A percentile compares a stretch with the other conserved stretches of the same genome.
phyloP scores from a whole-genome alignment of 2,888 invertebrate genomes.

The Tanaodytes sp. region DNA sequence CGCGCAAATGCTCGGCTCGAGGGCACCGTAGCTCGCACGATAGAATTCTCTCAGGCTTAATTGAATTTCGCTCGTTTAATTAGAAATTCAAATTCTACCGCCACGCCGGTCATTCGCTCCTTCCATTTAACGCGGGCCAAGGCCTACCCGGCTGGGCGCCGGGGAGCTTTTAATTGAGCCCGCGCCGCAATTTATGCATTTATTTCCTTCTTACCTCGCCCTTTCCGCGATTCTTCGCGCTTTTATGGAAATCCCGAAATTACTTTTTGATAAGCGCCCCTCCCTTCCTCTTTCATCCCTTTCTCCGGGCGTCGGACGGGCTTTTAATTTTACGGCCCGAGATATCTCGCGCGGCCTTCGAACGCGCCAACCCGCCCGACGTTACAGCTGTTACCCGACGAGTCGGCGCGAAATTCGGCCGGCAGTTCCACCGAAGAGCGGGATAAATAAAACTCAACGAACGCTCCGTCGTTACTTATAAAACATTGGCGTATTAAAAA shows the following conservation, averaged over 20 bases:
- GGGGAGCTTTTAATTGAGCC: slow-evolving; percentile 39
- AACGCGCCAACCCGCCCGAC: neutral
- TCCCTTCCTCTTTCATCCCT: neutral
- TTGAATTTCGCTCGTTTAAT: slow-evolving; percentile 68
- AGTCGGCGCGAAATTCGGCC: slow-evolving; percentile 4
- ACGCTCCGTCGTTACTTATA: slow-evolving; percentile 33
- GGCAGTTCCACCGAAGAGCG: too few species aligned
- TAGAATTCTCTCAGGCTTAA: slow-evolving; percentile 58
- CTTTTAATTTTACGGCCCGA: slow-evolving; percentile 19
- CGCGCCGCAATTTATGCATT: slow-evolving; percentile 37
- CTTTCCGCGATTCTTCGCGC: slow-evolving; percentile 18
- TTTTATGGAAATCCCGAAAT: slow-evolving; percentile 38
- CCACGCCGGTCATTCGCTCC: slow-evolving; percentile 47
- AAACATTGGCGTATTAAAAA: slow-evolving; percentile 31
- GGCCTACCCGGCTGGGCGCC: slow-evolving; percentile 34
- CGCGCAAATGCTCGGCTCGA: slow-evolving; percentile 30
- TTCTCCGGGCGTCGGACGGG: neutral
- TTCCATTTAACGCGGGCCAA: slow-evolving; percentile 40
- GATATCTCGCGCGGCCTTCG: slow-evolving; percentile 11
- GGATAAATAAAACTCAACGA: slow-evolving; percentile 25
- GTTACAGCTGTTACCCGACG: slow-evolving; percentile 29
- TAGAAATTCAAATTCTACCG: slow-evolving; percentile 70
- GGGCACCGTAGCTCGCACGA: slow-evolving; percentile 23
- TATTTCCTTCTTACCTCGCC: slow-evolving; percentile 39
- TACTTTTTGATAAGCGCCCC: slow-evolving; percentile 37